Evolutionary conservation across 1,140 invertebrate genomes (phyloP).

Genomic region (Psilanteris sp.): DNA sequence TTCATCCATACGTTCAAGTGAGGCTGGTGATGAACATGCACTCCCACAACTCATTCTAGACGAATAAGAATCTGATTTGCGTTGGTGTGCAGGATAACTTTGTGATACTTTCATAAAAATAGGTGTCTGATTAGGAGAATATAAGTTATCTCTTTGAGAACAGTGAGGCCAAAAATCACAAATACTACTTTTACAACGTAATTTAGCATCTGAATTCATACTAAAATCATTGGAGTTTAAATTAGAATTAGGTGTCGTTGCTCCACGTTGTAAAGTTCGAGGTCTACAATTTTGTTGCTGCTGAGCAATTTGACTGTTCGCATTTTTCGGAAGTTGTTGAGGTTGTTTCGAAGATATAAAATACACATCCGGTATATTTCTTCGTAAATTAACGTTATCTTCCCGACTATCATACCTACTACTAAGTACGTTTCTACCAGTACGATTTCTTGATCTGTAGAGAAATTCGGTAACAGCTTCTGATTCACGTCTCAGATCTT

Average conservation of each 20-base stretch:
- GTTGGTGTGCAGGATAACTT: conserved; percentile 81
- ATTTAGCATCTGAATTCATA: conserved; percentile 69
- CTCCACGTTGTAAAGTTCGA: conserved; percentile 77
- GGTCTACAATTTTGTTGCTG: conserved; percentile 67
- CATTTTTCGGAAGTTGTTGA: conserved; percentile 48
- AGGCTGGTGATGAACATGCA: conserved; percentile 73
- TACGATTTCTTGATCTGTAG: conserved; percentile 80
- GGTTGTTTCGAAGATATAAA: conserved; percentile 78
- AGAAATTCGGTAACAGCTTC: conserved; percentile 82
- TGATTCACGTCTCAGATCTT: conserved; percentile 79
- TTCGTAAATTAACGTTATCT: conserved; percentile 71
- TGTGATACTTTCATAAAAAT: conserved; percentile 81
- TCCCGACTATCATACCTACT: conserved; percentile 77
- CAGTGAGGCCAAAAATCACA: conserved; percentile 83
- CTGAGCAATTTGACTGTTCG: conserved; percentile 36
- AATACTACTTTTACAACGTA: conserved; percentile 79
- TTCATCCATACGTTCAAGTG: conserved; percentile 73
- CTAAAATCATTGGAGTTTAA: conserved; percentile 65
- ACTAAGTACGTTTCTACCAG: conserved; percentile 77
- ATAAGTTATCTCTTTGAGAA: conserved; percentile 77
- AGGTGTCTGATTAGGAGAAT: conserved; percentile 69
- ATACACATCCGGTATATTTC: conserved; percentile 75
- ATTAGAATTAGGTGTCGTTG: conserved; percentile 76
- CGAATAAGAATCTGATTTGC: conserved; percentile 64
- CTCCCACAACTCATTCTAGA: conserved; percentile 67